Base-by-base conservation (phyloP, 2,888 invertebrate genomes). In the Abscondita cerata region DNA sequence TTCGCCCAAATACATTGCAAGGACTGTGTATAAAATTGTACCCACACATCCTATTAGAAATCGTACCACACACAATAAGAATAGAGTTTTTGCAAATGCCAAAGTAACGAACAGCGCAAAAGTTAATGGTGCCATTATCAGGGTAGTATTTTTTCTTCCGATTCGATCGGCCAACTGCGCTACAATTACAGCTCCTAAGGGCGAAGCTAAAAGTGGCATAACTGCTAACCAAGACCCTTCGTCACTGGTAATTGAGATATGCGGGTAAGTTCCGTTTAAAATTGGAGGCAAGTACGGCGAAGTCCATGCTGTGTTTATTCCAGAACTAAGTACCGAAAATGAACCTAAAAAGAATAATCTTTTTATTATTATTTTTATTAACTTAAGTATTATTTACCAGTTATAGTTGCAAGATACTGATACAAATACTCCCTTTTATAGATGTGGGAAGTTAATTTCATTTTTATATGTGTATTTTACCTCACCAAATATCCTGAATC, bases 161-260 rank as follows among this genome's bases (percentile, higher is more conserved):
- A 86, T 83, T 68, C 82, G 81, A 75, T 89, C 88, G 54, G 87
- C 87, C 62, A 86, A 77, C 72, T 87, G 83, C 9, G 87, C 88
- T 6, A 87, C 84, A 15, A 87, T 79, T 8, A 88, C 76, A 11
- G 86, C 87, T 48, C 88, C 88, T 36, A 87, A 79, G 2, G 87
- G 85, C 0, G 87, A 86, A 68, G 88, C 89, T 48, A 89, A 78
- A 64, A 88, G 83, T 77, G 87, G 87, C 72, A 88, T 84, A 38
- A 88, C 87, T 1, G 85, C 86, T 75, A 86, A 85, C 86, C 86
- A 86, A 72, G 86, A 85, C 66, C 84, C 83, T 70, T 85, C 80
- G 65, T 82, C 83, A 16, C 74, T 65, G 8, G 83, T 79, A 38
- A 84, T 83, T 41, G 81, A 82, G 72, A 86, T 85, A n/a, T 78